Evolutionary conservation across 2,888 invertebrate species (phyloP), one percentile per base, ranked within the genome.

Genomic region (Metopia argyrocephala): DNA sequence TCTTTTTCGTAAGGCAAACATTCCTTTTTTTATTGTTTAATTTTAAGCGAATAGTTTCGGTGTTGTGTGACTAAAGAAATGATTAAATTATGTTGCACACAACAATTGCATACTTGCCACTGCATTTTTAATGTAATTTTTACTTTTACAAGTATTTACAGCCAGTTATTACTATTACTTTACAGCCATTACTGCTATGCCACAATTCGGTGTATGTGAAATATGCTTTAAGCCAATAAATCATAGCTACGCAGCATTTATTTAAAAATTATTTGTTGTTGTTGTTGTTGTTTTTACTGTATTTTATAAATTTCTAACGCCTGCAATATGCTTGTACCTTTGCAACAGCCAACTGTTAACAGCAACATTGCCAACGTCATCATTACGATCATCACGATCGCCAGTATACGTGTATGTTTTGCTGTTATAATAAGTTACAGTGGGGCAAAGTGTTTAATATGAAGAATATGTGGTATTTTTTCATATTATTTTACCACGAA

Each of bases 201-300:
- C 5, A 31, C 5, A 31, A 31, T 6, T 31, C 9, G 31, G 9
- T 38, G 15, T 38, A 1, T 38, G 38, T 38, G 75, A n/a, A n/a
- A n/a, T n/a, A n/a, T n/a, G n/a, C n/a, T 70, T 69, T 64, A 48
- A 54, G 66, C 65, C 21, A 68, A 79, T 79, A 79, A 79, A 79
- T 79, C 79, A 76, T 71, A 62, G 76, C 46, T 76, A 79, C 79
- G 79, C 76, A 79, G 66, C 79, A 68, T 76, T 71, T 54, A 76
- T 76, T 66, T 61, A 76, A 71, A 18, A 56, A 12, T 3, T 56
- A 21, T 48, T 38, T 12, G 38, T 31, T 31, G 31, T 31, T 31
- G 31, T 5, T 12, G 31, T 9, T 31, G 31, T 38, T 38, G 31
- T 31, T 50, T 18, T 18, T 15, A n/a, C 20, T 64, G 61, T n/a